phyloP scores from a whole-genome alignment of 2,888 invertebrate species.

The Drosophila fungiperda region DNA sequence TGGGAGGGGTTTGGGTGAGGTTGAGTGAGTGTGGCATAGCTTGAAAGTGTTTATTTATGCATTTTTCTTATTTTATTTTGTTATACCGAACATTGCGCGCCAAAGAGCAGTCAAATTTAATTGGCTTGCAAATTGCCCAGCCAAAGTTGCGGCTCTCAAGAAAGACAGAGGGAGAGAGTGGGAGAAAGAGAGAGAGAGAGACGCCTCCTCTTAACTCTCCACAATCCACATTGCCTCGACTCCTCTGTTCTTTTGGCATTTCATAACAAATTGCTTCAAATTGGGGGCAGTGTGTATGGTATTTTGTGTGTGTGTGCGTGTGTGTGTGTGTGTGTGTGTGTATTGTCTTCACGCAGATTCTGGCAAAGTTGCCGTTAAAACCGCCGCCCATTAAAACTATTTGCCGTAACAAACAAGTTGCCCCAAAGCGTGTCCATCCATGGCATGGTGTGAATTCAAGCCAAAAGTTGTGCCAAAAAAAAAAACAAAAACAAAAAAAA shows the following conservation, averaged over 20 bases:
- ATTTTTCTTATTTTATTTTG: conserved; percentile 49
- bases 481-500: conserved; percentile 12
- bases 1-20: background rate
- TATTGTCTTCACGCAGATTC: conserved; percentile 47
- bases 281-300: conserved; percentile 23
- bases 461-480: conserved; percentile 27
- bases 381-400: conserved; percentile 77
- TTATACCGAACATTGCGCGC: conserved; percentile 54
- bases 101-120: conserved; percentile 72
- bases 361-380: conserved; percentile 59
- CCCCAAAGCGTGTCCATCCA: background rate
- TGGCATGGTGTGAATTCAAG: conserved; percentile 9
- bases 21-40: conserved; percentile 32
- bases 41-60: conserved; percentile 76
- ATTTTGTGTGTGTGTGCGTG: conserved; percentile 4
- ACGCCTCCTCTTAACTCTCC: conserved; percentile 1
- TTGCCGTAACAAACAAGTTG: conserved; percentile 65
- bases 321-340: conserved; percentile 10
- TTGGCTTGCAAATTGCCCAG: conserved; percentile 75
- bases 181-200: background rate
- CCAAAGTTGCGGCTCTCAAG: conserved; percentile 13
- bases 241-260: conserved; percentile 41
- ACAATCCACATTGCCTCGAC: background rate
- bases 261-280: conserved; percentile 73
- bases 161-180: background rate